These are phyloP conservation scores for Tenthredo scrophulariae DNA, from an alignment of 2,888 invertebrate genomes.

Conservation along the genomic window DNA sequence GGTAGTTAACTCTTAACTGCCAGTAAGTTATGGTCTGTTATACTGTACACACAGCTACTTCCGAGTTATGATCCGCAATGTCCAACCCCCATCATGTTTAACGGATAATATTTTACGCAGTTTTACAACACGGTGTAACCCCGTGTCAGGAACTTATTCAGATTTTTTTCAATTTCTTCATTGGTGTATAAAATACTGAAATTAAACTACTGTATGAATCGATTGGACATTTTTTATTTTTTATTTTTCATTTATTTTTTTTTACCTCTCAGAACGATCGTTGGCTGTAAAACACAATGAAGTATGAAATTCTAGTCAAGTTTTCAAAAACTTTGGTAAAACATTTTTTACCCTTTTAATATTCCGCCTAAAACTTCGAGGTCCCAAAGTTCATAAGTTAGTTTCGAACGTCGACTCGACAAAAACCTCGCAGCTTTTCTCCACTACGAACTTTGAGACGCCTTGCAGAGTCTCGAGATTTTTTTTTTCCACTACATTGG, in stretches of 20 bases:
- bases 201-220: too few species aligned
- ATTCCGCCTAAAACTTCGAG: background rate
- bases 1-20: constrained; percentile 37
- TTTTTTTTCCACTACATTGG: background rate
- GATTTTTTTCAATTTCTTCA: background rate
- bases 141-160: background rate
- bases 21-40: constrained; percentile 38
- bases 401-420: background rate
- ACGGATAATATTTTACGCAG: background rate
- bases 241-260: too few species aligned
- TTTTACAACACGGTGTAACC: background rate
- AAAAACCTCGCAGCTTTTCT: background rate
- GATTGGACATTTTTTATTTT: too few species aligned
- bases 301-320: background rate
- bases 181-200: too few species aligned
- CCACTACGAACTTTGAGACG: background rate
- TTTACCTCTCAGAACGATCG: background rate
- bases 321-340: background rate
- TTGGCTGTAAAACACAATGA: background rate
- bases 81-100: background rate
- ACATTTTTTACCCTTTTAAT: background rate
- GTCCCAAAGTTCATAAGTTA: background rate
- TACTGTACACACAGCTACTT: background rate
- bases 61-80: constrained; percentile 3
- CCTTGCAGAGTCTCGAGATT: background rate